Base-by-base conservation (phyloP, 2,113 vertebrate genomes). In the Malaclemys terrapin region DNA sequence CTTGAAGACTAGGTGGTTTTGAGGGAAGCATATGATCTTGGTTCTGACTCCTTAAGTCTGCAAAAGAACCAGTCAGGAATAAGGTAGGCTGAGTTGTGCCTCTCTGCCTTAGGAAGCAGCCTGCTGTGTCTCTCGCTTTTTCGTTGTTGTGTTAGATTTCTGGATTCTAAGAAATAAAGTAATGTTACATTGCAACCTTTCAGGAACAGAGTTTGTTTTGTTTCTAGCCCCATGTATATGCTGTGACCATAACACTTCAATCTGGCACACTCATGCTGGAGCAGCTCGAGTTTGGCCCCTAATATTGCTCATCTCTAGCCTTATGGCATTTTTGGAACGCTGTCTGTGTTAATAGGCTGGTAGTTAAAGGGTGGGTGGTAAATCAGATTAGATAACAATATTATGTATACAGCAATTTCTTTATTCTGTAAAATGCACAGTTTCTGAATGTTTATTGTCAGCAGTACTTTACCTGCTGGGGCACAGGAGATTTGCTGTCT, bases 361-460 rank as follows among this genome's bases (percentile, higher is more conserved):
- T 90, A 27, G 94, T 90, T 20, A 87, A 81, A 86, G 8, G 75
- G 0, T 3, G 85, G 88, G 83, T 89, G 53, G 81, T 76, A 92
- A 94, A 89, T 85, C 10, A 38, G 49, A 80, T 24, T 78, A 50
- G 76, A 94, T 95, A 95, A 95, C 0, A 2, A 0, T 65, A 35
- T 87, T 83, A n/a, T 25, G 84, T 87, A 5, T 59, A n/a, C 31
- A 87, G 47, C 10, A 54, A 6, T 13, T 6, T 84, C 52, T 31
- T 93, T 94, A 87, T 8, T 92, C 38, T 91, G 79, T 59, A 62
- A 83, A n/a, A 85, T 93, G 94, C 95, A 84, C 35, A 62, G 31
- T 85, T 90, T 27, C 76, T 87, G 84, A 10, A 59, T 94, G 11
- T 95, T 93, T 90, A 25, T 85, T 94, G 65, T 80, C 62, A 65